These are phyloP conservation scores for Strigamia maritima DNA, from an alignment of 2,888 invertebrate species.

Conservation along the genomic window DNA sequence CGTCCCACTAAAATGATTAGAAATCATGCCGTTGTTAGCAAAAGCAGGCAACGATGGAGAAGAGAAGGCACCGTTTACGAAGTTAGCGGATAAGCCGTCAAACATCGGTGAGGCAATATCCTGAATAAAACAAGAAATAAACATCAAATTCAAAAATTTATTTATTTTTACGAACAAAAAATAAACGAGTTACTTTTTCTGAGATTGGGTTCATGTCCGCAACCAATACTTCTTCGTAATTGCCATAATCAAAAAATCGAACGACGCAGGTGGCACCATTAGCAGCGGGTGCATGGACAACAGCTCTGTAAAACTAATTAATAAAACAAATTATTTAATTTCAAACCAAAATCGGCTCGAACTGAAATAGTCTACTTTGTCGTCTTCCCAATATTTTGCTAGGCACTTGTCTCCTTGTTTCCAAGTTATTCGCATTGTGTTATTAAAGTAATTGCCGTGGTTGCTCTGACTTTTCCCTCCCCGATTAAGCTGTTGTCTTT, in stretches of 20 bases:
- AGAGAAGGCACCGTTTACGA: constrained; percentile 38
- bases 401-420: constrained; percentile 77
- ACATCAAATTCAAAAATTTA: not conserved
- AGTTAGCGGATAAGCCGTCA: constrained; percentile 38
- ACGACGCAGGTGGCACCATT: constrained; percentile 73
- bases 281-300: constrained; percentile 75
- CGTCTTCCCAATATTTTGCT: constrained; percentile 92
- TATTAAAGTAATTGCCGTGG: constrained; percentile 10
- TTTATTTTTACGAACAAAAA: no score
- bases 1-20: constrained; percentile 38
- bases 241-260: constrained; percentile 80
- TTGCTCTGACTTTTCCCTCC: not conserved
- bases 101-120: constrained; percentile 37
- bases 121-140: constrained; percentile 4
- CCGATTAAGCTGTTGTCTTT: not conserved
- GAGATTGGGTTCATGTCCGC: constrained; percentile 68
- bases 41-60: constrained; percentile 37
- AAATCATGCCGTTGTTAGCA: constrained; percentile 39
- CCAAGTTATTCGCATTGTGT: constrained; percentile 56
- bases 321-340: not conserved
- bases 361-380: constrained; percentile 60
- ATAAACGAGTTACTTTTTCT: constrained; percentile 22
- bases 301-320: constrained; percentile 74
- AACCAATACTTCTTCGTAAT: constrained; percentile 82
- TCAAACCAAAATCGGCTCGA: not conserved